phyloP scores from a whole-genome alignment of 2,797 vertebrate species.

The Mionectes olivaceus region DNA sequence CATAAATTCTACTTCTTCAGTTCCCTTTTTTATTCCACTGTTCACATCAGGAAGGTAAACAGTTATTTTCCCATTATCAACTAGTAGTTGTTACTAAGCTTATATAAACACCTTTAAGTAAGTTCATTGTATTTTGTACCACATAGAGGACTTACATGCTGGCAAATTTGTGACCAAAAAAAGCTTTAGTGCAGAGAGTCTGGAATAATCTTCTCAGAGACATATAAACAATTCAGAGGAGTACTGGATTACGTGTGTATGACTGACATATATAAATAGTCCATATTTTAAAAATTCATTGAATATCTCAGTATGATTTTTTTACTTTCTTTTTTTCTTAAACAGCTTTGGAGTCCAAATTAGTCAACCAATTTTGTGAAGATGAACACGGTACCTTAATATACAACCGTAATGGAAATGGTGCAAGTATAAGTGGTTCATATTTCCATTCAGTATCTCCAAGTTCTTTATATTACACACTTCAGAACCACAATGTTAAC shows the following conservation, averaged over 20 bases:
- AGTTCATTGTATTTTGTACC: not conserved
- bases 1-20: not conserved
- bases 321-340: not conserved
- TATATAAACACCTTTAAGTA: not conserved
- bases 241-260: not conserved
- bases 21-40: not conserved
- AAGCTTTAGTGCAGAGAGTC: not conserved
- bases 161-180: not conserved
- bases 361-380: constrained; percentile 92
- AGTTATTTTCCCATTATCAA: not conserved
- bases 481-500: constrained; percentile 19
- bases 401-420: constrained; percentile 83
- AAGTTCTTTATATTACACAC: constrained; percentile 36
- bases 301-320: not conserved
- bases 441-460: constrained; percentile 38
- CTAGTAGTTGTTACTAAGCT: not conserved
- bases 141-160: not conserved
- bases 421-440: constrained; percentile 72
- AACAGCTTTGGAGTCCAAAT: constrained; percentile 88
- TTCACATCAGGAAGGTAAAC: not conserved
- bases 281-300: not conserved
- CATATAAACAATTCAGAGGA: not conserved
- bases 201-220: not conserved
- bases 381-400: constrained; percentile 91
- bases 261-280: not conserved